These are phyloP conservation scores for Seira ritae DNA, from an alignment of 2,888 invertebrate species.

Conservation along the genomic window DNA sequence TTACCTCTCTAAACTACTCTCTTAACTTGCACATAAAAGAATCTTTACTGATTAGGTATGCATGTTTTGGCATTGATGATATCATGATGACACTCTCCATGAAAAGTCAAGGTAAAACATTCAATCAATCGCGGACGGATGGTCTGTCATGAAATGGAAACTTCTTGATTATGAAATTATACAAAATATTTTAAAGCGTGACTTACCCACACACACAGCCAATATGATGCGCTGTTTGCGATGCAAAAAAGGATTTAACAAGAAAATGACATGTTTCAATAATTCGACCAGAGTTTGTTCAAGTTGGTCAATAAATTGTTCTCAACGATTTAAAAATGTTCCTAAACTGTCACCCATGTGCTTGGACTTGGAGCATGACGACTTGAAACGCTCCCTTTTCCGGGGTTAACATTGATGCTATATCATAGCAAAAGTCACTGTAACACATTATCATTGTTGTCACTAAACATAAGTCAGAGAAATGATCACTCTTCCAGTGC, in stretches of 20 bases:
- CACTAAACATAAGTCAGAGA: too few species aligned
- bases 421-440: background rate
- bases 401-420: background rate
- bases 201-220: background rate
- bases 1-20: too few species aligned
- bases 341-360: background rate
- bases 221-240: background rate
- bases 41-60: background rate
- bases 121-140: background rate
- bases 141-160: background rate
- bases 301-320: background rate
- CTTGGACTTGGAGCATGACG: background rate
- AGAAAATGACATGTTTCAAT: too few species aligned
- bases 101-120: conserved; percentile 4
- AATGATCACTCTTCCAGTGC: too few species aligned
- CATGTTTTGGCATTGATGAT: background rate
- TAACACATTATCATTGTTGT: conserved; percentile 6
- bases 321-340: background rate
- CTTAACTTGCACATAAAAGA: background rate
- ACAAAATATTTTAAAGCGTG: too few species aligned
- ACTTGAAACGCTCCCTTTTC: background rate
- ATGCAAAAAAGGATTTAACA: too few species aligned
- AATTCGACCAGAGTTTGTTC: too few species aligned
- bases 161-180: too few species aligned
- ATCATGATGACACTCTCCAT: background rate